Conservation (phyloP, 2,113 vertebrate species). For the Clinocottus analis region DNA sequence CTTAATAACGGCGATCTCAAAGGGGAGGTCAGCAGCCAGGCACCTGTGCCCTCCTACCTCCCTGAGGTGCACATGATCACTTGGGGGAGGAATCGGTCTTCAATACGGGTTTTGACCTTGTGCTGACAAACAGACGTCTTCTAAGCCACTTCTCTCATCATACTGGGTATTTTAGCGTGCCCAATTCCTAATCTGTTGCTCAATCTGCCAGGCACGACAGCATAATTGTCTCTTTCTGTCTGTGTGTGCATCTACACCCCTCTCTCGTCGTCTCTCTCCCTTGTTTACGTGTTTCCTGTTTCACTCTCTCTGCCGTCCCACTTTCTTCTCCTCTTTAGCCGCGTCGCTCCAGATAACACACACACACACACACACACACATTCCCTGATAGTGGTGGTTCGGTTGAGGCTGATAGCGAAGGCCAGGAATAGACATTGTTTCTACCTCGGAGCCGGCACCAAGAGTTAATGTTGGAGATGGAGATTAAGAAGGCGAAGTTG, state of each 20-base stretch:
- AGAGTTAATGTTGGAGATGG: background rate
- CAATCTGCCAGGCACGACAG: constrained; percentile 16
- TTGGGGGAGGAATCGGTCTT: constrained; percentile 56
- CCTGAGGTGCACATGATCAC: constrained; percentile 60
- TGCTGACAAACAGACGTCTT: constrained; percentile 65
- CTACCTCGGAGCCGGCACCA: constrained; percentile 3
- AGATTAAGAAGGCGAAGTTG: background rate
- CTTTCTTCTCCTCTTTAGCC: background rate
- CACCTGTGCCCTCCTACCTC: constrained; percentile 26
- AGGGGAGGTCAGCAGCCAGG: constrained; percentile 2
- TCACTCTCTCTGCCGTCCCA: background rate
- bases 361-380: background rate
- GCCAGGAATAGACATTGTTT: constrained; percentile 55
- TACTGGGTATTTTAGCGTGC: constrained; percentile 47
- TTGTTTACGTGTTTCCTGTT: constrained; percentile 6
- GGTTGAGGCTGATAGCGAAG: constrained; percentile 46
- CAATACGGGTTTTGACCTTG: constrained; percentile 35
- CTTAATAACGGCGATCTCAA: constrained; percentile 43
- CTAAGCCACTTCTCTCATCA: constrained; percentile 31
- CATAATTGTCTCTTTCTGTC: background rate
- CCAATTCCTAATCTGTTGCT: constrained; percentile 42
- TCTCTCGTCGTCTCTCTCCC: background rate
- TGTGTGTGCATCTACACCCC: background rate
- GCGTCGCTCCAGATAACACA: background rate
- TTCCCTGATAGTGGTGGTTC: constrained; percentile 29